Conservation (phyloP, 2,888 invertebrate species). For the Dynastes maya region DNA sequence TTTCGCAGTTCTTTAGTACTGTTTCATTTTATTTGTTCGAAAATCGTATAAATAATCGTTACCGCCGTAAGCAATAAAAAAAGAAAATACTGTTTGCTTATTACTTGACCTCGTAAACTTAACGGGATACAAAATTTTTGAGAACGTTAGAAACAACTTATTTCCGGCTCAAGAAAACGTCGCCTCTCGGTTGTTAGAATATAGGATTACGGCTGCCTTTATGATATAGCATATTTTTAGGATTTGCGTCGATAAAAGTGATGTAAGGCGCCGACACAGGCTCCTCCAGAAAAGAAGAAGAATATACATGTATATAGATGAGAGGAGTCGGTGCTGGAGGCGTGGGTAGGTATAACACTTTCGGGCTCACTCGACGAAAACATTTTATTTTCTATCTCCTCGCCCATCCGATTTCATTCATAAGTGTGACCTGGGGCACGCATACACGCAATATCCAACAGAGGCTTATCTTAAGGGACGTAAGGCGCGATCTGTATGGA, state of each 20-base stretch:
- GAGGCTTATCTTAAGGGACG: constrained; percentile 38
- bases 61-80: too few relatives aligned
- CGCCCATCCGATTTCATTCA: constrained; percentile 57
- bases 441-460: constrained; percentile 50
- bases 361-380: constrained; percentile 50
- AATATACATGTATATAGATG: constrained; percentile 32
- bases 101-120: background rate
- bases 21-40: too few relatives aligned
- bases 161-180: background rate
- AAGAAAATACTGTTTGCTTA: background rate
- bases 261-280: constrained; percentile 30
- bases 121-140: background rate
- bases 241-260: constrained; percentile 45
- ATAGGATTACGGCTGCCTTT: constrained; percentile 41
- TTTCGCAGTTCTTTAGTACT: too few relatives aligned
- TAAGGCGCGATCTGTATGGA: constrained; percentile 32
- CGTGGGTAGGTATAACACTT: constrained; percentile 44
- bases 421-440: constrained; percentile 57
- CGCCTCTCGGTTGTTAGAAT: constrained; percentile 17
- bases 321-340: constrained; percentile 6
- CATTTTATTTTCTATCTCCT: constrained; percentile 58
- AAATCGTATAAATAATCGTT: too few relatives aligned
- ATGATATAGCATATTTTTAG: constrained; percentile 39
- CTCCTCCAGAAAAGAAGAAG: background rate
- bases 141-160: constrained; percentile 12